A percentile compares a stretch with the other conserved stretches of the same genome.
phyloP scores from a whole-genome alignment of 2,888 invertebrate genomes.

The Gortyna flavago region DNA sequence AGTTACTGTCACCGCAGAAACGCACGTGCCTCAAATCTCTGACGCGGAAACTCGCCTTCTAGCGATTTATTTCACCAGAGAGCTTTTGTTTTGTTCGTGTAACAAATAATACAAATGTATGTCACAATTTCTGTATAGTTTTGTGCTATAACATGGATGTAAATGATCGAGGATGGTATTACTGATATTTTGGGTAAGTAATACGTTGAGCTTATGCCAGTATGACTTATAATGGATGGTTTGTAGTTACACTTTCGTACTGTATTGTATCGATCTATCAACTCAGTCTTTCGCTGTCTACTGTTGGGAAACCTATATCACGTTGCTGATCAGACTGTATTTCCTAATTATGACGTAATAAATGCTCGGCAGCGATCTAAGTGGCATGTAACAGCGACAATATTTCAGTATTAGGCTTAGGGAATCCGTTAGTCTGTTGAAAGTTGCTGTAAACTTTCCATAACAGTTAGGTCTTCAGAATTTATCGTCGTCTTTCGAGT shows the following conservation, averaged over 20 bases:
- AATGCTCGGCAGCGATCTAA: not conserved
- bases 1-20: conserved; percentile 25
- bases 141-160: not conserved
- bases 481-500: too few relatives aligned
- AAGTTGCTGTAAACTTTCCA: too few relatives aligned
- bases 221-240: conserved; percentile 1
- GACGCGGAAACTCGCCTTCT: conserved; percentile 30
- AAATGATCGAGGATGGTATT: not conserved
- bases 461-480: too few relatives aligned
- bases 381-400: not conserved
- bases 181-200: not conserved
- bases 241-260: not conserved
- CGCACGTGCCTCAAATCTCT: conserved; percentile 32
- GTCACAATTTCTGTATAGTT: not conserved
- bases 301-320: not conserved
- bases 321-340: not conserved
- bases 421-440: not conserved
- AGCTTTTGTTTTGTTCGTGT: conserved; percentile 40
- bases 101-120: conserved; percentile 24
- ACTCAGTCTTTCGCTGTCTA: not conserved
- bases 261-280: conserved; percentile 18
- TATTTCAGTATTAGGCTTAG: not conserved
- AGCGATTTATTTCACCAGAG: conserved; percentile 35
- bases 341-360: not conserved
- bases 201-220: conserved; percentile 8